Conservation (phyloP, 2,113 vertebrate genomes). For the Hippocampus barbouri region DNA sequence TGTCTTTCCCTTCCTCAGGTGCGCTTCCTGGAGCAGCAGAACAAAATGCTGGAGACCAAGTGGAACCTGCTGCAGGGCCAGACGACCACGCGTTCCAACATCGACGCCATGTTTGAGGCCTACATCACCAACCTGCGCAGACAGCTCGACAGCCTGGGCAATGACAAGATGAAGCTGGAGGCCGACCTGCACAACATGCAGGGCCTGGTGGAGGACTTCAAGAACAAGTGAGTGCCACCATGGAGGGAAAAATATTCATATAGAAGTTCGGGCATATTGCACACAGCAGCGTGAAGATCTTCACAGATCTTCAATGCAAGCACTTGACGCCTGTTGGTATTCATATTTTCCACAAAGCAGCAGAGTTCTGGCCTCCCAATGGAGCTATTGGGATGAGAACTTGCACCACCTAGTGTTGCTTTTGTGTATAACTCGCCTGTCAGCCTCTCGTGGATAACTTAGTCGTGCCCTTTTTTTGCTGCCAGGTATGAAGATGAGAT, state of each 20-base stretch:
- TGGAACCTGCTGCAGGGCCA: conserved; percentile 90
- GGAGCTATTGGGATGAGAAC: conserved; percentile 21
- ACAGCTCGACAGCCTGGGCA: conserved; percentile 81
- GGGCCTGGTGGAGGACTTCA: conserved; percentile 91
- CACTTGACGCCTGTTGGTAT: not conserved
- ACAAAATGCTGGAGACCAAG: conserved; percentile 97
- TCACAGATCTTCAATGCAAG: not conserved
- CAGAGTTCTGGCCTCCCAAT: not conserved
- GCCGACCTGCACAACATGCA: conserved; percentile 88
- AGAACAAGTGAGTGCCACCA: conserved; percentile 83
- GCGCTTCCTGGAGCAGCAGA: conserved; percentile 96
- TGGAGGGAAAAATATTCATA: not conserved
- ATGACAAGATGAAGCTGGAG: conserved; percentile 85
- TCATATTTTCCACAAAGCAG: conserved; percentile 11
- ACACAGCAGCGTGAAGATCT: not conserved
- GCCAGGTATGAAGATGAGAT: conserved; percentile 80
- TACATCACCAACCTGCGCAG: conserved; percentile 82
- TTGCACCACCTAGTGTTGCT: conserved; percentile 63
- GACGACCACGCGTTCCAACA: conserved; percentile 74
- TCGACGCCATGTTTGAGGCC: conserved; percentile 85
- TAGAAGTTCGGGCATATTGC: not conserved
- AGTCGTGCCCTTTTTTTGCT: not conserved
- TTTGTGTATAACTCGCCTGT: not conserved
- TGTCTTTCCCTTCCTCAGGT: conserved; percentile 65
- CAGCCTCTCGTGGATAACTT: not conserved